These are phyloP conservation scores for Sesia bembeciformis DNA, from an alignment of 2,888 invertebrate genomes.

Conservation along the genomic window DNA sequence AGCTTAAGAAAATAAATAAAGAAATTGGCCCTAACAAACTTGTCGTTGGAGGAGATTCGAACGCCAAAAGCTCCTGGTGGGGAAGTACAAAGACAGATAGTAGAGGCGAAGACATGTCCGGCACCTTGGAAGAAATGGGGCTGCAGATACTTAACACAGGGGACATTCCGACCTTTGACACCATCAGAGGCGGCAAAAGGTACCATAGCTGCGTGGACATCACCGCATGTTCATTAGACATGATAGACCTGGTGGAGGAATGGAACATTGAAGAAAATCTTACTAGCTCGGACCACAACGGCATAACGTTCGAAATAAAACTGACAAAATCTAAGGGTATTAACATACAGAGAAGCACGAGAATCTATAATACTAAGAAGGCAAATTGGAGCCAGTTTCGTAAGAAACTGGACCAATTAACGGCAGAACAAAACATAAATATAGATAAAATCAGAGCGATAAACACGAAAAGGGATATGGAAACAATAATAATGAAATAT, in stretches of 20 bases:
- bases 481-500: not conserved
- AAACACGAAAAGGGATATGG: conserved; percentile 1
- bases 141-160: conserved; percentile 1
- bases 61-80: conserved; percentile 3
- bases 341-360: conserved; percentile 5
- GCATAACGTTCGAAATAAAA: not conserved
- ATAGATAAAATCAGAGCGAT: not conserved
- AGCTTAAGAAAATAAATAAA: not conserved
- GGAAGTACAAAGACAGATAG: not conserved
- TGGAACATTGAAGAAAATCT: no score
- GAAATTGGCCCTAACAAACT: not conserved
- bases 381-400: conserved; percentile 5
- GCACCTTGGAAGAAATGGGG: not conserved
- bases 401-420: conserved; percentile 2
- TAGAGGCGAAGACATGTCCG: not conserved
- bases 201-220: conserved; percentile 1
- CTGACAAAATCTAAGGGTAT: not conserved
- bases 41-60: conserved; percentile 1
- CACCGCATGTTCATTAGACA: not conserved
- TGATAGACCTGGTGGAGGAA: not conserved
- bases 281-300: no score
- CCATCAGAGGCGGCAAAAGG: not conserved
- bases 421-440: conserved; percentile 1
- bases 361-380: conserved; percentile 5
- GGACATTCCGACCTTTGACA: conserved; percentile 1